phyloP scores from a whole-genome alignment of 1,140 invertebrate species.

The Saxidomus purpurata region DNA sequence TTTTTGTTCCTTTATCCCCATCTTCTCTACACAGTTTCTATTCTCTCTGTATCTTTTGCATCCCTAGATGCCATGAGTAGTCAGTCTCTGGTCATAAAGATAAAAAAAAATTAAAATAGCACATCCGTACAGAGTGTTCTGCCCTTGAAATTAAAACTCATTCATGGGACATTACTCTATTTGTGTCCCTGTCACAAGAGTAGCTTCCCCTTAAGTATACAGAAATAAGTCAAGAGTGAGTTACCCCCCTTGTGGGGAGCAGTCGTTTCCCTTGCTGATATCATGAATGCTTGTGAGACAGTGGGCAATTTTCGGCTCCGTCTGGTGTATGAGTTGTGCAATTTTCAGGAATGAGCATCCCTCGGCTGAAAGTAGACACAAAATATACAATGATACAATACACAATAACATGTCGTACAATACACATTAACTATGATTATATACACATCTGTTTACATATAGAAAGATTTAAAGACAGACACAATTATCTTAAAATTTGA shows the following conservation, averaged over 20 bases:
- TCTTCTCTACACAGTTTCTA: neutral
- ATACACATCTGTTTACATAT: too few species aligned
- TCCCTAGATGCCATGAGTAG: neutral
- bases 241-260: neutral
- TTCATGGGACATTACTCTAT: neutral
- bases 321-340: constrained; percentile 36
- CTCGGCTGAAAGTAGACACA: constrained; percentile 40
- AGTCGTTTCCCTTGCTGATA: neutral
- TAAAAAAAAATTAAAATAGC: neutral
- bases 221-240: neutral
- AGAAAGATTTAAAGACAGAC: too few species aligned
- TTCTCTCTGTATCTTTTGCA: neutral
- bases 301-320: constrained; percentile 56
- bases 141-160: neutral
- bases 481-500: too few species aligned
- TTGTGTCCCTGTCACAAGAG: constrained; percentile 13
- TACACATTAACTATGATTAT: too few species aligned
- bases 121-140: constrained; percentile 4
- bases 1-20: neutral
- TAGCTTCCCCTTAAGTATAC: constrained; percentile 2
- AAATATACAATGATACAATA: too few species aligned
- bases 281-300: constrained; percentile 46
- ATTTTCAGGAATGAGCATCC: constrained; percentile 56
- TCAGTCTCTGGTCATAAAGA: neutral
- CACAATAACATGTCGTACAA: neutral